These are phyloP conservation scores for Oxyura jamaicensis DNA, from an alignment of 2,113 vertebrate genomes.

Conservation along the genomic window DNA sequence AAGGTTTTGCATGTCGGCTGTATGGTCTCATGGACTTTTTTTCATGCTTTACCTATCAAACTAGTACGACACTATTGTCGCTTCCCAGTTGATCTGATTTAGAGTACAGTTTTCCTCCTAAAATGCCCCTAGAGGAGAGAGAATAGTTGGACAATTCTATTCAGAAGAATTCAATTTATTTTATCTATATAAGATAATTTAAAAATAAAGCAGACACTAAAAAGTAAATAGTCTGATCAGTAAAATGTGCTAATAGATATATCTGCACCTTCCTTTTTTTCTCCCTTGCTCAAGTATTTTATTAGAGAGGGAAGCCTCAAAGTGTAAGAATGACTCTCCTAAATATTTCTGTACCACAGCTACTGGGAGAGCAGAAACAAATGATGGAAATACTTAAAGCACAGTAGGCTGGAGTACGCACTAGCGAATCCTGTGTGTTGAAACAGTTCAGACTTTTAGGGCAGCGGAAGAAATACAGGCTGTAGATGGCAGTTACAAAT, in stretches of 20 bases:
- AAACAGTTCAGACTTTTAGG: background rate
- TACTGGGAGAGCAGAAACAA: background rate
- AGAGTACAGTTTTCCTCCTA: background rate
- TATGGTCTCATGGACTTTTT: background rate
- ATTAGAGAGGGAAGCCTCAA: background rate
- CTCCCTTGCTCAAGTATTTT: background rate
- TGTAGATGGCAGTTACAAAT: conserved; percentile 25
- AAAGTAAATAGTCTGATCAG: background rate
- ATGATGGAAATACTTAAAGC: background rate
- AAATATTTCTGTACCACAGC: background rate
- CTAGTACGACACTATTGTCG: background rate
- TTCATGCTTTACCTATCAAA: background rate
- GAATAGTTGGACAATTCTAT: background rate
- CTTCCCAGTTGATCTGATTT: background rate
- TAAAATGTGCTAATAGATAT: background rate
- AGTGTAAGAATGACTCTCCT: background rate
- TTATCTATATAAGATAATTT: background rate
- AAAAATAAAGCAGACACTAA: background rate
- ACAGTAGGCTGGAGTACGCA: background rate
- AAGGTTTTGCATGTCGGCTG: background rate
- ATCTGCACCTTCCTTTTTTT: background rate
- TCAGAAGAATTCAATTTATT: background rate
- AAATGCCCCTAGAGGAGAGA: background rate
- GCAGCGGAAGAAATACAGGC: background rate
- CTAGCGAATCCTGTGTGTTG: background rate